Evolutionary conservation across 2,888 invertebrate species (phyloP), one percentile per base, ranked within the genome.

Genomic region (Andrena fulva): DNA sequence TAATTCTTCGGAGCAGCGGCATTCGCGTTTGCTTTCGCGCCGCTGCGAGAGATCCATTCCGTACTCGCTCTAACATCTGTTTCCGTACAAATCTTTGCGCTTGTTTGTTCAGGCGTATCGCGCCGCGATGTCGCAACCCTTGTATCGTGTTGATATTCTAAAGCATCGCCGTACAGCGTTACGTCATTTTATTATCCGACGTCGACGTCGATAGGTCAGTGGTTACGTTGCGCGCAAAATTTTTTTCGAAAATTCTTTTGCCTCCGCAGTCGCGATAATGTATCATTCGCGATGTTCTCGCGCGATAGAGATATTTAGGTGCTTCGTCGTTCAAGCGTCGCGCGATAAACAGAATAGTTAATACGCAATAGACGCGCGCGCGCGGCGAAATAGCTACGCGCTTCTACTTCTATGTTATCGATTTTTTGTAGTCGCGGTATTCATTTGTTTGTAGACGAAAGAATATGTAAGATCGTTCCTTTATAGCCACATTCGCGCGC

Each of bases 161-260:
- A 82, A 86, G 87, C 86, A 87, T 90, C 85, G 68, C 8, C 64
- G 29, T 31, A 52, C 16, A 48, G 63, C 62, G 63, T 86, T 87
- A 85, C 80, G 77, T 82, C 86, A 86, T 75, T 72, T 85, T 82
- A 72, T 85, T 87, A 88, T 89, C 87, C 63, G 54, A 52, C 33
- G 24, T 8, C 31, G 56, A 72, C 87, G 89, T 89, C 91, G 88
- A 72, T 82, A 85, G 91, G 89, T 90, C 90, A 87, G 31, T 72
- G 89, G 86, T 89, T 86, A 90, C 79, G 69, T 85, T 80, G 48
- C 75, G 59, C 52, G 54, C 68, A 68, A 35, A 77, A n/a, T n/a
- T n/a, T n/a, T 64, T 79, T 82, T 64, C 27, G 35, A 67, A 63
- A 74, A 78, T 67, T 50, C 24, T 76, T 71, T 64, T 56, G 69